These are phyloP conservation scores for Reinhardtius hippoglossoides DNA, from an alignment of 2,113 vertebrate species.

Conservation along the genomic window DNA sequence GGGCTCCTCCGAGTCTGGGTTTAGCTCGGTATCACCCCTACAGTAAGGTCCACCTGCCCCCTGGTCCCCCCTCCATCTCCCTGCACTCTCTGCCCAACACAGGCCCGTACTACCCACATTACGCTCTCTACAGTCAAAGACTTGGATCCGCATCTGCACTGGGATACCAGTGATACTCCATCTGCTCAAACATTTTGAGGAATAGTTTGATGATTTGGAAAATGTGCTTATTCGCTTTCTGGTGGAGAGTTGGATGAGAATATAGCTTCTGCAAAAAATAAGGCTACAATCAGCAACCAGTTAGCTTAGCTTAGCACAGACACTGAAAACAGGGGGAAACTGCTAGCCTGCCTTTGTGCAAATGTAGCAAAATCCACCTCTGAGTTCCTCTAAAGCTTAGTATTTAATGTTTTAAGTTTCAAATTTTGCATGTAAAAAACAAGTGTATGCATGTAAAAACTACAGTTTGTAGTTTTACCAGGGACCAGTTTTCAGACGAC, in stretches of 20 bases:
- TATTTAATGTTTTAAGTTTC: no score
- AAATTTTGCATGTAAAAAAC: no score
- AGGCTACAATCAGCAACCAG: background rate
- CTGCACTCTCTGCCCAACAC: constrained; percentile 89
- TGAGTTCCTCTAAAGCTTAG: no score
- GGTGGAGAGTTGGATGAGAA: constrained; percentile 7
- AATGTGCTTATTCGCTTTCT: constrained; percentile 11
- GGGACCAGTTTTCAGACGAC: background rate
- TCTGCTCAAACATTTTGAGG: constrained; percentile 16
- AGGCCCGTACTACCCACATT: constrained; percentile 95
- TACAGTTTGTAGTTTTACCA: background rate
- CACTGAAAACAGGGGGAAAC: background rate
- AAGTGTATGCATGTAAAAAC: no score
- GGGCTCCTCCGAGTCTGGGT: constrained; percentile 92
- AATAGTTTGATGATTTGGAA: constrained; percentile 31
- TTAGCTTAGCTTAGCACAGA: constrained; percentile 48
- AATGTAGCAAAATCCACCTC: background rate
- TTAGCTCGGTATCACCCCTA: constrained; percentile 96
- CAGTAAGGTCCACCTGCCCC: constrained; percentile 92
- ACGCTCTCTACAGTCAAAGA: constrained; percentile 96
- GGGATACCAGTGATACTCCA: constrained; percentile 90
- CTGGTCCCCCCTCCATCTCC: constrained; percentile 87
- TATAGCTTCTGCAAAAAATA: background rate
- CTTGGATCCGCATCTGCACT: constrained; percentile 93
- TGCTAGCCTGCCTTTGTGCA: background rate